Conservation (phyloP, 2,113 vertebrate species). For the Calidris pygmaea region DNA sequence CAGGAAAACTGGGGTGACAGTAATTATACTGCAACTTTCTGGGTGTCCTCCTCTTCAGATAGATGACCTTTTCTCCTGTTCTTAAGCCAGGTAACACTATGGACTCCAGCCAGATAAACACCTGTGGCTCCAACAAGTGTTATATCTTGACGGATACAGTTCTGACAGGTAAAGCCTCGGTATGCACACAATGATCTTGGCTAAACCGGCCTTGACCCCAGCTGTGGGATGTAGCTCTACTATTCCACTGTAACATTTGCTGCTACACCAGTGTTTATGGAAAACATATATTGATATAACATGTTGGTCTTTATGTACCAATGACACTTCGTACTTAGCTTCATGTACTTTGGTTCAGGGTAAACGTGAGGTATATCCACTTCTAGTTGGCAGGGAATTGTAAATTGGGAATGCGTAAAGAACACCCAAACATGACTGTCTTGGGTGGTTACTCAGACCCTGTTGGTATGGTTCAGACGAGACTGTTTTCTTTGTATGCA, state of each 20-base stretch:
- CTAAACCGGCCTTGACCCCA: not conserved
- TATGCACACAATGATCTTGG: rapidly evolving
- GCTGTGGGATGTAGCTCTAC: not conserved
- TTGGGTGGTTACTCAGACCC: not conserved
- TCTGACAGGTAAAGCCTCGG: not conserved
- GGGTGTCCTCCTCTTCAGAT: not conserved
- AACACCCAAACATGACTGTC: not conserved
- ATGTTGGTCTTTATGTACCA: not conserved
- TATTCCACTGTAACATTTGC: not conserved
- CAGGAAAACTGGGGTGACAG: not conserved
- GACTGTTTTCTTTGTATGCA: not conserved
- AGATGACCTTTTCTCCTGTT: not conserved
- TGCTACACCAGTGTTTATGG: not conserved
- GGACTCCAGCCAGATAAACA: not conserved
- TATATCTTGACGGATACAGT: not conserved
- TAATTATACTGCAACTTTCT: not conserved
- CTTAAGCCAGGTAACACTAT: not conserved
- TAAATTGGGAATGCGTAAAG: not conserved
- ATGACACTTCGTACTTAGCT: not conserved
- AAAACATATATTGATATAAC: not conserved
- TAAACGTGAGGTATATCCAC: not conserved
- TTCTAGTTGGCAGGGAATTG: not conserved
- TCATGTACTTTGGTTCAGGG: not conserved
- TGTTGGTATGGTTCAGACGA: not conserved
- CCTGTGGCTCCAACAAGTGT: not conserved